Base-by-base conservation (phyloP, 2,113 vertebrate genomes). In the Nibea coibor region DNA sequence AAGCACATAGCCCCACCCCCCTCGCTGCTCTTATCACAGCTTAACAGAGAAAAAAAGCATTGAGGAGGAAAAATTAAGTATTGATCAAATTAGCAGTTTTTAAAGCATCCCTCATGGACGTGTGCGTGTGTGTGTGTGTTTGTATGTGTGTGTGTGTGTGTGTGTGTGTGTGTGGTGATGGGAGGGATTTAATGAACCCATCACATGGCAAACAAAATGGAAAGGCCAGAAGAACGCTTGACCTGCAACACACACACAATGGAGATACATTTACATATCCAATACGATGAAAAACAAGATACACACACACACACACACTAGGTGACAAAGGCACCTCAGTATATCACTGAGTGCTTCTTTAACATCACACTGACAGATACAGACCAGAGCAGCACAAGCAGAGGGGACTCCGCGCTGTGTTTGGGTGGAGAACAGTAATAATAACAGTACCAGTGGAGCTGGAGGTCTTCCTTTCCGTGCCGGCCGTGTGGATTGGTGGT, bases 11-110 rank as follows among this genome's bases (percentile, higher is more conserved):
- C 73, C 74, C 81, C 95, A 90, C 93, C 95, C 95, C 93, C 94
- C 93, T 93, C 87, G 82, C 94, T 94, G 20, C 35, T 90, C 89
- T 99, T 99, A 99, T 99, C 97, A 96, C 96, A 91, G 95, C 94
- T 96, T 95, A 95, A 95, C 97, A 98, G 97, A 96, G 95, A 96
- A 96, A 96, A 96, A 96, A 95, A 96, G 90, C 95, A 95, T 93
- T 78, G 43, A 92, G 96, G 96, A 96, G 96, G 96, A 99, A 95
- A 99, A 99, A 99, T 98, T 98, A 98, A 97, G 96, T 98, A 99
- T 98, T 98, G 97, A 99, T 98, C 97, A 99, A 98, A 98, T 98
- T 98, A 98, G 97, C 96, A 96, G 96, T 98, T 97, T 89, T 97
- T 96, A 97, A 79, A 96, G 96, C 95, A 96, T 96, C 95, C 94